phyloP scores from a whole-genome alignment of 2,797 vertebrate species.

The Malacoraja senta region DNA sequence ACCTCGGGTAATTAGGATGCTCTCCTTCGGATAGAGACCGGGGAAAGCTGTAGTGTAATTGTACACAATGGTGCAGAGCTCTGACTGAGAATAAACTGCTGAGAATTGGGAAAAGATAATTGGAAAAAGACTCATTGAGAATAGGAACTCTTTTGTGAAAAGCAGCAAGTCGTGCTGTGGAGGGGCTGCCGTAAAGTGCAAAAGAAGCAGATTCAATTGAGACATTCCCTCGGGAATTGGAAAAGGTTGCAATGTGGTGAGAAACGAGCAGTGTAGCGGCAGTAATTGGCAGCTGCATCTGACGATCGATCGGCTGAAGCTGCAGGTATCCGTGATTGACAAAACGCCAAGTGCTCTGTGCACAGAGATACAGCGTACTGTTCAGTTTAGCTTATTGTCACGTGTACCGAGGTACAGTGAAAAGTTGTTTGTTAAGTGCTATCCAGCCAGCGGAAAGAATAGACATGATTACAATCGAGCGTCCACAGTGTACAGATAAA shows the following conservation, averaged over 20 bases:
- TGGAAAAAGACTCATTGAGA: background rate
- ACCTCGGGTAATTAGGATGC: background rate
- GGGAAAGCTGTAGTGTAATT: background rate
- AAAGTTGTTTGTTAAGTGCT: too few relatives aligned
- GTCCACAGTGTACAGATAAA: too few relatives aligned
- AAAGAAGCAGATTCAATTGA: background rate
- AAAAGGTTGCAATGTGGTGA: background rate
- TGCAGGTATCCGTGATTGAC: background rate
- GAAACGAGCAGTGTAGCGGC: background rate
- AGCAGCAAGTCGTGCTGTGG: background rate
- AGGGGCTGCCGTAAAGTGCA: background rate
- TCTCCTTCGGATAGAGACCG: background rate
- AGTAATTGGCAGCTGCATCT: background rate
- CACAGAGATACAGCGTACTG: background rate
- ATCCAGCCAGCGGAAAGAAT: too few relatives aligned
- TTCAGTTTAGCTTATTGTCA: too few relatives aligned
- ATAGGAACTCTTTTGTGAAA: background rate
- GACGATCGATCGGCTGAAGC: background rate
- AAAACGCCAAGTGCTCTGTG: background rate
- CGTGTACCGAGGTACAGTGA: too few relatives aligned
- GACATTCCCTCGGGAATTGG: background rate
- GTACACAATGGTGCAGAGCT: background rate
- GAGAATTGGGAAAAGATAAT: background rate
- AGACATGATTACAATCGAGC: too few relatives aligned
- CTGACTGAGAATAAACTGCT: background rate